Conservation (phyloP, 1,140 invertebrate genomes). For the Tetramorium alpestre region DNA sequence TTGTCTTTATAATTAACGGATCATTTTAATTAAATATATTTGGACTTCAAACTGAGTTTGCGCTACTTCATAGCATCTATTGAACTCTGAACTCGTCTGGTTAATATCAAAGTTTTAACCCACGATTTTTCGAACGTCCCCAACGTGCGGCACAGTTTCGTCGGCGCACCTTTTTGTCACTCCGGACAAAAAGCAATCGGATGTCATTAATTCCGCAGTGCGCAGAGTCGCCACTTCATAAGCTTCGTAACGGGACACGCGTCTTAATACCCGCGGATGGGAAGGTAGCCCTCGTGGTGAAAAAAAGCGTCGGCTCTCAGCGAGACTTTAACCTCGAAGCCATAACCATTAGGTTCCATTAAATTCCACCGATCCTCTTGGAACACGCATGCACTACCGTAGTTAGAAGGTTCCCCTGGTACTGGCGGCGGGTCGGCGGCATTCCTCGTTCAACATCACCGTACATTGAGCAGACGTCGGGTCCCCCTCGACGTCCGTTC, state of each 20-base stretch:
- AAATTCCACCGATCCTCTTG: conserved; percentile 71
- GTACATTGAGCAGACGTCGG: conserved; percentile 64
- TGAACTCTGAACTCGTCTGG: background rate
- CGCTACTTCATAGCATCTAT: background rate
- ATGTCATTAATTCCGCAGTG: conserved; percentile 42
- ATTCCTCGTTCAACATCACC: conserved; percentile 70
- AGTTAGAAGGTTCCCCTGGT: conserved; percentile 66
- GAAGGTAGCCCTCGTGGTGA: conserved; percentile 20
- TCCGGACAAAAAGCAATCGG: conserved; percentile 30
- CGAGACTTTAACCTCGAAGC: conserved; percentile 67
- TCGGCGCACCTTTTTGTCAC: background rate
- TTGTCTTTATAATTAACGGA: background rate
- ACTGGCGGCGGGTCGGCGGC: conserved; percentile 55
- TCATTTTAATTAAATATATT: background rate
- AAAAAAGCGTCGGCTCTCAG: conserved; percentile 49
- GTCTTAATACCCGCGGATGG: conserved; percentile 39
- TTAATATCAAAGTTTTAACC: too few species aligned
- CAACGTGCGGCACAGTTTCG: too few species aligned
- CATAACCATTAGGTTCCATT: conserved; percentile 76
- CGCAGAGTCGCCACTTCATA: conserved; percentile 26
- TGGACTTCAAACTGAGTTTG: background rate
- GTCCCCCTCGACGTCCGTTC: conserved; percentile 22
- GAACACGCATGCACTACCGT: conserved; percentile 72
- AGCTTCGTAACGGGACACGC: conserved; percentile 57
- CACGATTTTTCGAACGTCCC: too few species aligned